Base-by-base conservation (phyloP, 2,113 vertebrate species). In the Mastomys natalensis region DNA sequence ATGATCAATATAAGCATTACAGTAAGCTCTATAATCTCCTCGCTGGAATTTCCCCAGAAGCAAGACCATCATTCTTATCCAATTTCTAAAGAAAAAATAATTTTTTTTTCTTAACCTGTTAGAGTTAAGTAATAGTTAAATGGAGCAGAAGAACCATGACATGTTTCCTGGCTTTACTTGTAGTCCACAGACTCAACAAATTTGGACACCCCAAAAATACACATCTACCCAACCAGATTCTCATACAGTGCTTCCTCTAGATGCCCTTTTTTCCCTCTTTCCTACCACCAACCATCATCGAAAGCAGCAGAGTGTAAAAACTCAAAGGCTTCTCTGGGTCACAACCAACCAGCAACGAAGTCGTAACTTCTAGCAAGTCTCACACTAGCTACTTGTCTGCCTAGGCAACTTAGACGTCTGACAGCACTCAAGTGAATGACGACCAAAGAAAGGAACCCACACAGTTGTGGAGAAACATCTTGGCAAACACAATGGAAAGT, bases 381-480 rank as follows among this genome's bases (percentile, higher is more conserved):
- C 73, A 51, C 77, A 68, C 0, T 31, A 89, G 3, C n/a, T 17
- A 70, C 76, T 64, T 90, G 16, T 72, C 40, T 87, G 51, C 87
- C 64, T 22, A 58, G 58, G 62, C 43, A 95, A 53, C 43, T 78
- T 78, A 91, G 84, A 84, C 26, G 70, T 74, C 84, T 70, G 80
- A 66, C 22, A 87, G 55, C 74, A 73, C 7, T 82, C 43, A 60
- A 94, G 43, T 72, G 58, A 96, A 86, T 55, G 66, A 90, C 45
- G 24, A 77, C 68, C 26, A 37, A 1, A 45, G 45, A 51, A 68
- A 77, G 78, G 73, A 74, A 82, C 80, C 90, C 78, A 19, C 43
- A 45, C 15, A 66, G 40, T 2, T 76, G 51, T 0, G 43, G n/a
- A 95, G 87, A 55, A 93, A 70, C 51, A 86, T 22, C 55, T 76